These are phyloP conservation scores for Bungarus multicinctus DNA, from an alignment of 2,113 vertebrate species.

Conservation along the genomic window DNA sequence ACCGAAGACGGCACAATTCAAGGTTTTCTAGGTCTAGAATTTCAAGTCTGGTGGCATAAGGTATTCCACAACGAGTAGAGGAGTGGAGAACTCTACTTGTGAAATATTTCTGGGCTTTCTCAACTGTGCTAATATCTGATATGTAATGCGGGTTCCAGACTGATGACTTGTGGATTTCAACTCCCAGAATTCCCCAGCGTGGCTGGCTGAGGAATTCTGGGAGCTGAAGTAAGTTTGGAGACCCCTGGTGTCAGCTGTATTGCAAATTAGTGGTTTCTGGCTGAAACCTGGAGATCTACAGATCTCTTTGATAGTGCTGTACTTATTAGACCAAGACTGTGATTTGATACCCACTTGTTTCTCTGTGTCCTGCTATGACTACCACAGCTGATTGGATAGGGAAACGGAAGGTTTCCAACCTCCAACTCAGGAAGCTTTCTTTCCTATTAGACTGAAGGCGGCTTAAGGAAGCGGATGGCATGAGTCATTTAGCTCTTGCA, in stretches of 20 bases:
- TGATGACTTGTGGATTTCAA: not conserved
- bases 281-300: not conserved
- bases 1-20: too few relatives aligned
- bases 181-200: not conserved
- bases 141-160: too few relatives aligned
- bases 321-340: not conserved
- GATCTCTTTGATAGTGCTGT: not conserved
- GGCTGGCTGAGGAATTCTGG: not conserved
- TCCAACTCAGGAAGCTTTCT: not conserved
- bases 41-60: too few relatives aligned
- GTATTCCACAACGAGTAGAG: too few relatives aligned
- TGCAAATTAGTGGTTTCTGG: not conserved
- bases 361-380: not conserved
- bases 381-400: not conserved
- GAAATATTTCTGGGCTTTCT: too few relatives aligned
- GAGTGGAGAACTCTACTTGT: too few relatives aligned
- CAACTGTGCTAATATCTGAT: too few relatives aligned
- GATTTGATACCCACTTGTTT: not conserved
- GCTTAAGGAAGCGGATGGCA: not conserved
- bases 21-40: too few relatives aligned
- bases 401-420: not conserved
- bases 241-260: not conserved
- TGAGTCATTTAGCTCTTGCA: not conserved
- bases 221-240: not conserved
- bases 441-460: not conserved